Base-by-base conservation (phyloP, 1,140 invertebrate genomes). In the Sipha flava region DNA sequence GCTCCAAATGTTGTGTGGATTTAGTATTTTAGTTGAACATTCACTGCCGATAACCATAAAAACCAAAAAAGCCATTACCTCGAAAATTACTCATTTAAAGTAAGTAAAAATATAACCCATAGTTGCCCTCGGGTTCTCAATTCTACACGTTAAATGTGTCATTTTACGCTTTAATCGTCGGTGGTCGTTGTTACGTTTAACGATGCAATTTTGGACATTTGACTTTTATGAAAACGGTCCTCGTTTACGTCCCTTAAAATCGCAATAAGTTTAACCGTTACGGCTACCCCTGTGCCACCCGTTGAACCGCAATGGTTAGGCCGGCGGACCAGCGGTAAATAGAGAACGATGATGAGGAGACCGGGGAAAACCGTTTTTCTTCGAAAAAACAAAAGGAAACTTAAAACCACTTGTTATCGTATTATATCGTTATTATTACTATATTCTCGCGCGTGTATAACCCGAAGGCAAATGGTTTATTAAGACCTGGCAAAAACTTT, bases 401-500 rank as follows among this genome's bases (percentile, higher is more conserved):
- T 77, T 59, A 57, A 77, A 77, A 77, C 73, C 73, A 52, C 73
- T 77, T 77, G 73, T 77, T 75, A 75, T 75, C 72, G 52, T 77
- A 77, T 59, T 59, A 77, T 59, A 59, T 43, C 73, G 52, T 77
- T 77, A 77, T 77, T 77, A 77, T 77, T 77, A 77, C 73, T 59
- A 34, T 77, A 77, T 59, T 37, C 31, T 23, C 73, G 47, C 47
- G n/a, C 3, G 70, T 34, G 52, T 57, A 77, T 10, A 59, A 52
- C 73, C 73, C 31, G 52, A 40, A 59, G 73, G n/a, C 73, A 14
- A 59, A 57, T 57, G 73, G 73, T 77, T 77, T 77, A 59, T 77
- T 77, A 77, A 77, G 73, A 77, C 73, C 34, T 37, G 73, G 73
- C 73, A 77, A 59, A 75, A 77, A 77, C 73, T 77, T 77, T 77